A percentile compares a stretch with the other conserved stretches of the same genome.
These are phyloP conservation scores for Chromobotia macracanthus DNA, from an alignment of 2,797 vertebrate genomes.

Conservation along the genomic window DNA sequence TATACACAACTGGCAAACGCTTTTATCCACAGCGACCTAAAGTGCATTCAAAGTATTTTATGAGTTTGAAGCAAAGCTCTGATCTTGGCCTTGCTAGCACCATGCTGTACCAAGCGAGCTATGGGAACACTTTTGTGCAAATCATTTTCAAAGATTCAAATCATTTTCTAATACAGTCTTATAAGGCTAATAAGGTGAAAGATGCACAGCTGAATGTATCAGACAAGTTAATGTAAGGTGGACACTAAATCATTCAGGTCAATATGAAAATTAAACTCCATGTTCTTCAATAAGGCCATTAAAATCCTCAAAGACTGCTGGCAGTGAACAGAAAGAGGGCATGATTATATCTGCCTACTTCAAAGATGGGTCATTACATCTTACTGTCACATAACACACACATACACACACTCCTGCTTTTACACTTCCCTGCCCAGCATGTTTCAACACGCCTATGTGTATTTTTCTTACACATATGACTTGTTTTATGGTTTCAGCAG, in stretches of 20 bases:
- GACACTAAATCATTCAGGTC: constrained; percentile 16
- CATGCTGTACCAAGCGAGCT: no score
- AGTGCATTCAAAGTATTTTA: no score
- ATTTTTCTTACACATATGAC: constrained; percentile 27
- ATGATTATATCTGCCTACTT: constrained; percentile 17
- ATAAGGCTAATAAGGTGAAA: constrained; percentile 4
- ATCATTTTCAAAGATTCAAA: constrained; percentile 7
- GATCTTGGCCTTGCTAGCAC: no score
- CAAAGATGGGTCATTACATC: constrained; percentile 8
- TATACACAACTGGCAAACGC: no score
- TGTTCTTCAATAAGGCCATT: constrained; percentile 34
- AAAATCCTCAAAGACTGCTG: constrained; percentile 27
- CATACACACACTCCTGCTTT: neutral
- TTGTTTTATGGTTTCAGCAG: constrained; percentile 54
- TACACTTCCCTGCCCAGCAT: neutral
- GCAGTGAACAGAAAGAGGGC: constrained; percentile 1
- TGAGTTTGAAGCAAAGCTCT: no score
- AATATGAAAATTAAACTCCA: constrained; percentile 40
- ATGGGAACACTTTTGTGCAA: neutral
- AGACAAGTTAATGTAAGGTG: constrained; percentile 23
- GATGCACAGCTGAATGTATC: constrained; percentile 19
- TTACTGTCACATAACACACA: neutral
- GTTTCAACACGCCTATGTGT: constrained; percentile 5
- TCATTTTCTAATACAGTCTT: neutral
- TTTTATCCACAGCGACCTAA: no score